Evolutionary conservation across 2,113 vertebrate genomes (phyloP), one percentile per base, ranked within the genome.

Genomic region (Hiodon alosoides): DNA sequence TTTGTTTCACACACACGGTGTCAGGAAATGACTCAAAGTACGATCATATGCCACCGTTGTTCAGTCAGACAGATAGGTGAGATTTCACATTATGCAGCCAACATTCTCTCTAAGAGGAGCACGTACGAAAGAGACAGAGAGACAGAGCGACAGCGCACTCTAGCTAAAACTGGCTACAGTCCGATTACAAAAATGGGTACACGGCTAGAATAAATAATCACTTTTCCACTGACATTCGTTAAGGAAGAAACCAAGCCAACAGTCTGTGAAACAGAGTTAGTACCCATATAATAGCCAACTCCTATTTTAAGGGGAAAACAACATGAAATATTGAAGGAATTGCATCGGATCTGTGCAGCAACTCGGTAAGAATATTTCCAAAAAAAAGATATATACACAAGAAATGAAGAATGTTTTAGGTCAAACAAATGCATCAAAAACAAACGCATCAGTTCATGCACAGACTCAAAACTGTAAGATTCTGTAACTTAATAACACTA

Each of bases 1-100:
- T 68, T 62, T 68, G n/a, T 66, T 68, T 77, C 71, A 68, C 76
- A 73, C 76, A 54, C 76, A 52, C 64, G 46, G 55, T 67, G 16
- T 48, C 69, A 69, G 62, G 62, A 67, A 53, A 66, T 69, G 65
- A 64, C 57, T 72, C 64, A 53, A 11, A 51, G 13, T 55, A 57
- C 5, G 67, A 55, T 61, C 58, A 55, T 7, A 66, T 53, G 10
- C 50, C 61, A 4, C 7, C 8, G 61, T n/a, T 55, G 61, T 67
- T 59, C 53, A 52, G 47, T 74, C 64, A 6, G 59, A 75, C 8
- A 75, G 59, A 75, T 51, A 31, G 53, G 31, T 14, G 65, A 11
- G n/a, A 68, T 50, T 59, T 59, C 65, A 67, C n/a, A 73, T 66
- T 62, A 65, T 66, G 7, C 64, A 17, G 46, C 64, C 66, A 14